Conservation (phyloP, 2,888 invertebrate genomes). For the Drosophila austrosaltans region DNA sequence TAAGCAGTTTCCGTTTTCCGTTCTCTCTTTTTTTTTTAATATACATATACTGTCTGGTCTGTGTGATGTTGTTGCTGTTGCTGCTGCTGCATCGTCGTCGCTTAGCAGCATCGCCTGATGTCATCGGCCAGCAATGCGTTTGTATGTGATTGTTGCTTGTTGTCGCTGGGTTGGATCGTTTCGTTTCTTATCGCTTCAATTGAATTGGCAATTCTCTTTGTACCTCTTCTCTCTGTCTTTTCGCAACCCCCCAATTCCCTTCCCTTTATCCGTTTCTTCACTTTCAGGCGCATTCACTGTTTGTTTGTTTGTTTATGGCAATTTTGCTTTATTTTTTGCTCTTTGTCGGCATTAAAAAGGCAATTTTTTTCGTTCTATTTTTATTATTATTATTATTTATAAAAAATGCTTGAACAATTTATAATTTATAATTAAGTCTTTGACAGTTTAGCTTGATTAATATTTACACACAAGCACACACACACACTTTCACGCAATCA, state of each 20-base stretch:
- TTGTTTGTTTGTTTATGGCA: conserved; percentile 13
- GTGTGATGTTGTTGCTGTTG: neutral
- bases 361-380: neutral
- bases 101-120: conserved; percentile 63
- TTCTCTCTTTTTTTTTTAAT: neutral
- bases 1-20: conserved; percentile 4
- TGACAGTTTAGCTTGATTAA: conserved; percentile 37
- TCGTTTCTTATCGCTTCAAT: conserved; percentile 43
- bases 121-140: conserved; percentile 66
- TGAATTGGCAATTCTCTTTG: conserved; percentile 33
- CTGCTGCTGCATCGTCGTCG: neutral
- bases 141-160: conserved; percentile 3
- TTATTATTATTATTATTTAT: conserved; percentile 22
- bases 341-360: neutral
- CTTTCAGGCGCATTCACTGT: neutral
- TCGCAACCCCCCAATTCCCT: neutral
- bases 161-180: conserved; percentile 36
- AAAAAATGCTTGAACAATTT: conserved; percentile 31
- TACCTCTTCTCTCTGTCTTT: neutral
- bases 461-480: conserved; percentile 17
- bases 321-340: neutral
- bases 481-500: conserved; percentile 18
- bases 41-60: neutral
- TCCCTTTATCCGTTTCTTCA: neutral
- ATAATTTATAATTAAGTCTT: conserved; percentile 35